phyloP scores from a whole-genome alignment of 1,140 invertebrate species.

The Cyclargus thomasi region DNA sequence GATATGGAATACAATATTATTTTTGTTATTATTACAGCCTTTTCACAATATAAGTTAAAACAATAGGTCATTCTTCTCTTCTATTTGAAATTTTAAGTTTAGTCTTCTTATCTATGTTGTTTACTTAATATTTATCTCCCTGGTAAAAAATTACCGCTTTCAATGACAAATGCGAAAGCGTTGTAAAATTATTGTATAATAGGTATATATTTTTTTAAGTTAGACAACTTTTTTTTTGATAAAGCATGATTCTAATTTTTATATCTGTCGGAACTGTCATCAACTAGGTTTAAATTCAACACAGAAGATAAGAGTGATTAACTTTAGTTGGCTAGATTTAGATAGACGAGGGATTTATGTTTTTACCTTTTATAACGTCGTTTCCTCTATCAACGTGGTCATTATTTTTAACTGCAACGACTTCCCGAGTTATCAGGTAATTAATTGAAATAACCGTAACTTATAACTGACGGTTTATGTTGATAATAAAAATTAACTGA shows the following conservation, averaged over 20 bases:
- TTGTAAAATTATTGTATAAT: neutral
- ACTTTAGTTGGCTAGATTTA: neutral
- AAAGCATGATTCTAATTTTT: too few species aligned
- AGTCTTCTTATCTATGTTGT: too few species aligned
- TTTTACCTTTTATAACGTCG: neutral
- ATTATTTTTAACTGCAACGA: neutral
- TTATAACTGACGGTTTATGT: neutral
- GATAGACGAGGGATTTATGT: neutral
- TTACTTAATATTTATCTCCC: too few species aligned
- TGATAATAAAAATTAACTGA: conserved; percentile 1
- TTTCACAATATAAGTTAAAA: too few species aligned
- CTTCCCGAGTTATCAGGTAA: neutral
- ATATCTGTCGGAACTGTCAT: too few species aligned
- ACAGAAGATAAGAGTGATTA: neutral
- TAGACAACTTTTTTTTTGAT: too few species aligned
- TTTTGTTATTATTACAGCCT: too few species aligned
- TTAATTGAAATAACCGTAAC: neutral
- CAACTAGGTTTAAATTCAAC: neutral
- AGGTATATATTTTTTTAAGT: too few species aligned
- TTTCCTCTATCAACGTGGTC: conserved; percentile 2
- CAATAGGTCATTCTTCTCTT: too few species aligned
- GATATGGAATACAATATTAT: too few species aligned
- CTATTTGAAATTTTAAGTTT: too few species aligned
- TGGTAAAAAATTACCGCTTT: neutral
- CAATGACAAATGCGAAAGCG: neutral